Percentiles rank a stretch among this genome's conserved stretches.
Conservation (phyloP, 2,797 vertebrate genomes). For the Neosilurus hyrtlii region DNA sequence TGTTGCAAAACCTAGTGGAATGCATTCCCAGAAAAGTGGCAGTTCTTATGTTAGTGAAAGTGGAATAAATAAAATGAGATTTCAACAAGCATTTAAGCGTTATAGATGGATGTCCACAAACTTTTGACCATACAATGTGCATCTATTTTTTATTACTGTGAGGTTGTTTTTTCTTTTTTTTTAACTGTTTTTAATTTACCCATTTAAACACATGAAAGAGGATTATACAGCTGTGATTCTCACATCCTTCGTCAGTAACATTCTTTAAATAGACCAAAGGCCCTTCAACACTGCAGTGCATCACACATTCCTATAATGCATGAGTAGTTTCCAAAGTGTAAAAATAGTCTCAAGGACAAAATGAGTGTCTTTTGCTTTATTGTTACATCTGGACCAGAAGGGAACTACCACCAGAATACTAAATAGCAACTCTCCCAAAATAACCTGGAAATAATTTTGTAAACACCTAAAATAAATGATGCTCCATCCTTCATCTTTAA, state of each 20-base stretch:
- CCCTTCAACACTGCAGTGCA: background rate
- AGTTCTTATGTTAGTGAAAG: background rate
- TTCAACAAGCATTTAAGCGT: no score
- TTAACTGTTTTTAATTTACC: background rate
- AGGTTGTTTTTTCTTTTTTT: background rate
- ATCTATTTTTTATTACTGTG: background rate
- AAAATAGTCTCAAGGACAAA: constrained; percentile 12
- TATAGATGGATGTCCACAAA: background rate
- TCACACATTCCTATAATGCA: constrained; percentile 1
- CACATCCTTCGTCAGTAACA: background rate
- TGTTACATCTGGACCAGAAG: background rate
- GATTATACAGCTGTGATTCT: background rate
- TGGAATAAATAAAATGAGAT: no score
- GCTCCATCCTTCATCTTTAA: no score
- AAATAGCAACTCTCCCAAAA: background rate
- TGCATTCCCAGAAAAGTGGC: background rate
- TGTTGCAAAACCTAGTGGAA: no score
- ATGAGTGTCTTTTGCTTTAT: background rate
- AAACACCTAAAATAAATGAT: background rate
- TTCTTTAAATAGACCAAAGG: constrained; percentile 6
- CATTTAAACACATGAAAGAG: background rate
- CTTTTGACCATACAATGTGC: background rate
- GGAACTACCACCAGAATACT: background rate
- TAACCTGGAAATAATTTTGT: background rate
- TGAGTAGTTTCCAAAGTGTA: background rate